Base-by-base conservation (phyloP, 2,113 vertebrate genomes). In the Pachyramphus minor region DNA sequence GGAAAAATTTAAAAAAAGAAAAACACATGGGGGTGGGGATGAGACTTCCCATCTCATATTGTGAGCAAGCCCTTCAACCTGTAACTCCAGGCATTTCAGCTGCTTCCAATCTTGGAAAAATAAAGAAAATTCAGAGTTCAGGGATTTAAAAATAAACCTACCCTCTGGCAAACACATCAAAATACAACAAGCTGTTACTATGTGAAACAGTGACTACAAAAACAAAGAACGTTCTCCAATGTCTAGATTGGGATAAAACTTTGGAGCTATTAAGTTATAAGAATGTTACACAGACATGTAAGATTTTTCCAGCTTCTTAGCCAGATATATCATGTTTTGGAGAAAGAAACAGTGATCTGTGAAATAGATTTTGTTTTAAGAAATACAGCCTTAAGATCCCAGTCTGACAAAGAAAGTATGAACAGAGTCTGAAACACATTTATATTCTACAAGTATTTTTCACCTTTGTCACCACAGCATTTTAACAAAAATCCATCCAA, bases 161-260 rank as follows among this genome's bases (percentile, higher is more conserved):
- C 96, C 98, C 98, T 98, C 97, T 97, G 97, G 98, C 98, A 97
- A 97, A 97, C 89, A 97, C 95, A 98, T 95, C 84, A 97, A 98
- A 98, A 98, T 97, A 98, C 98, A 98, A 98, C 98, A 98, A 98
- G 98, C 98, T 98, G 98, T 98, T 98, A 98, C 97, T 98, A 98
- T 98, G 97, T 97, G 95, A 98, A 97, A 97, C 96, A 95, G 95
- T 62, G 95, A 97, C 96, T 98, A 96, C 88, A 95, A 98, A 98
- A 98, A 98, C 98, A 98, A 99, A 98, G 98, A 97, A 97, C 96
- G 90, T 97, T 98, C 98, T 98, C 98, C 98, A 98, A 58, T 96
- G 92, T 97, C 96, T 97, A 97, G 98, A 98, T 98, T 92, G 87
- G 55, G 71, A 92, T 96, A 98, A 97, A 97, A 96, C 94, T 97